Percentiles rank a stretch among this genome's conserved stretches.
Conservation (phyloP, 2,113 vertebrate genomes). For the Alces alces region DNA sequence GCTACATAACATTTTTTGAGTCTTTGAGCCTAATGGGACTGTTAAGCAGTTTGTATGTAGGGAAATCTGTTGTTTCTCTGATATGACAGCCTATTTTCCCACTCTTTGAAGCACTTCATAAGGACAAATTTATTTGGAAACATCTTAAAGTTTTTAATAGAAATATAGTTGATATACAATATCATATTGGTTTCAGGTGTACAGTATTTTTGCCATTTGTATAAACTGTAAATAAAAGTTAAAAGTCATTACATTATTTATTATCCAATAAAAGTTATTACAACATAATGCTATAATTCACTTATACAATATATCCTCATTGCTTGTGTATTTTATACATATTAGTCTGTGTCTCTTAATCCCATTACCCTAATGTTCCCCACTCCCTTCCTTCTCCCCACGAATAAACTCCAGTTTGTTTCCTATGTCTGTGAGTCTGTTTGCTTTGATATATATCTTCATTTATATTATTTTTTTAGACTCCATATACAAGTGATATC, state of each 20-base stretch:
- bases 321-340: background rate
- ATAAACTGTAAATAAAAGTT: background rate
- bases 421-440: background rate
- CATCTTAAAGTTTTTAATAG: background rate
- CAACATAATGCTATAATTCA: background rate
- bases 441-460: background rate
- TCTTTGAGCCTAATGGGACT: background rate
- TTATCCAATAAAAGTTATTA: background rate
- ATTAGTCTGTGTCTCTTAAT: background rate
- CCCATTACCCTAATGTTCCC: background rate
- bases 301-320: background rate
- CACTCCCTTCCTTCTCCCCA: background rate
- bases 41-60: background rate
- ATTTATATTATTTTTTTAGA: background rate
- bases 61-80: background rate
- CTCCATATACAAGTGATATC: background rate
- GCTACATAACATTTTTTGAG: background rate
- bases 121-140: slow-evolving; percentile 7
- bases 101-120: background rate
- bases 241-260: background rate
- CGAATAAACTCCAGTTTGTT: background rate
- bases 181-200: background rate
- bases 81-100: background rate
- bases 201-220: background rate
- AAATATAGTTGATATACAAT: background rate